Evolutionary conservation across 1,140 invertebrate genomes (phyloP).

Genomic region (Eriosoma lanigerum): DNA sequence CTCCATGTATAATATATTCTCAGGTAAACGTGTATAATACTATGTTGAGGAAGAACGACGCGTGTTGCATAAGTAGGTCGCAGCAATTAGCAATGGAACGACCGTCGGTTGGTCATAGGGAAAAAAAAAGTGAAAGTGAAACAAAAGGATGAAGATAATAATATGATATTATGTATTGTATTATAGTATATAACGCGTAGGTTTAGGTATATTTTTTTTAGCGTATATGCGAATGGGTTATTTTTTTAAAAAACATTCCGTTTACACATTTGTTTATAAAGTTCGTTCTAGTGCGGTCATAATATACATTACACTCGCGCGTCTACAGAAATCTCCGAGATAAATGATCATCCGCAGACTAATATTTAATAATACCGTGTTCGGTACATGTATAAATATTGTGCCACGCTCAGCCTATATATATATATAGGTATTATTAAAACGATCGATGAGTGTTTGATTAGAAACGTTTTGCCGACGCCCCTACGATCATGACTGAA

Average conservation of each 20-base stretch:
- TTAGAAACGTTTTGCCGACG: no score
- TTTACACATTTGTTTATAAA: background rate
- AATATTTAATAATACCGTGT: no score
- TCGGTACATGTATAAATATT: no score
- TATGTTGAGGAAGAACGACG: constrained; percentile 35
- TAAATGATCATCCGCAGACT: no score
- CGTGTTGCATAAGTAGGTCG: constrained; percentile 48
- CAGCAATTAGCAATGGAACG: constrained; percentile 35
- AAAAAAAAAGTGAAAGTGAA: constrained; percentile 50
- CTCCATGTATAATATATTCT: background rate
- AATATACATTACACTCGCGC: no score
- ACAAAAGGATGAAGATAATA: constrained; percentile 49
- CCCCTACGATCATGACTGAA: no score
- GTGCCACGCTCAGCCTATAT: no score
- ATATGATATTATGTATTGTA: background rate
- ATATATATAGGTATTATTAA: no score
- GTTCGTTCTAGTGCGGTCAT: constrained; percentile 4
- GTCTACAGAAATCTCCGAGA: no score
- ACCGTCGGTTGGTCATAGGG: background rate
- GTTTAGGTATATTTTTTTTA: background rate
- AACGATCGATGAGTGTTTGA: no score
- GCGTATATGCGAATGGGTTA: background rate
- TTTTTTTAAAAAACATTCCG: no score
- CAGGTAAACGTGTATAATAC: background rate
- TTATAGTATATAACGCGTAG: background rate